Percentiles rank a stretch among this genome's conserved stretches.
phyloP scores from a whole-genome alignment of 53 echinoderm and acorn worm genomes.

The Patiria pectinifera region DNA sequence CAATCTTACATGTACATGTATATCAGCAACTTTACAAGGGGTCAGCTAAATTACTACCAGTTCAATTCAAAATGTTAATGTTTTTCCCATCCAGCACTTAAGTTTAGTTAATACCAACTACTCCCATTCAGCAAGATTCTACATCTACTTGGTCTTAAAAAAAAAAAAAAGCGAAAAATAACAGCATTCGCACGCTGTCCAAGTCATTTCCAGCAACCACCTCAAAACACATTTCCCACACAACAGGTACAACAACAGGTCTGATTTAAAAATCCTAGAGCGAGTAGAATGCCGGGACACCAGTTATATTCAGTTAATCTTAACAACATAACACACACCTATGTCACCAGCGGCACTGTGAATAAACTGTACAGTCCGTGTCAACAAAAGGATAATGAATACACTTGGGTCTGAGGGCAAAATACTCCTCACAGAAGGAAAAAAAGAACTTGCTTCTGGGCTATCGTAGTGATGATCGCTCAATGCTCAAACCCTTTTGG shows the following conservation, averaged over 20 bases:
- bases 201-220: background rate
- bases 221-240: background rate
- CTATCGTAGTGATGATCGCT: constrained; percentile 7
- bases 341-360: constrained; percentile 16
- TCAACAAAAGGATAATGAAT: background rate
- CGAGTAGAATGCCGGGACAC: background rate
- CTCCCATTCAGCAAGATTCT: background rate
- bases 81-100: too few species aligned
- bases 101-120: background rate
- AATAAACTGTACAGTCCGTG: background rate
- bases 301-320: background rate
- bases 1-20: too few species aligned
- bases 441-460: background rate
- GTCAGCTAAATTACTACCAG: too few species aligned
- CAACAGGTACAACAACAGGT: background rate
- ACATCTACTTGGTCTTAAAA: background rate
- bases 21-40: too few species aligned
- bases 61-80: too few species aligned
- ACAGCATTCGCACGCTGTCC: constrained; percentile 35
- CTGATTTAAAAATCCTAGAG: background rate
- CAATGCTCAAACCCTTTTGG: constrained; percentile 13
- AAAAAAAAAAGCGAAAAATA: background rate
- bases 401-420: background rate
- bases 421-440: background rate
- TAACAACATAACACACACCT: constrained; percentile 7